phyloP scores from a whole-genome alignment of 2,797 vertebrate species.

The Eulemur coronatus region DNA sequence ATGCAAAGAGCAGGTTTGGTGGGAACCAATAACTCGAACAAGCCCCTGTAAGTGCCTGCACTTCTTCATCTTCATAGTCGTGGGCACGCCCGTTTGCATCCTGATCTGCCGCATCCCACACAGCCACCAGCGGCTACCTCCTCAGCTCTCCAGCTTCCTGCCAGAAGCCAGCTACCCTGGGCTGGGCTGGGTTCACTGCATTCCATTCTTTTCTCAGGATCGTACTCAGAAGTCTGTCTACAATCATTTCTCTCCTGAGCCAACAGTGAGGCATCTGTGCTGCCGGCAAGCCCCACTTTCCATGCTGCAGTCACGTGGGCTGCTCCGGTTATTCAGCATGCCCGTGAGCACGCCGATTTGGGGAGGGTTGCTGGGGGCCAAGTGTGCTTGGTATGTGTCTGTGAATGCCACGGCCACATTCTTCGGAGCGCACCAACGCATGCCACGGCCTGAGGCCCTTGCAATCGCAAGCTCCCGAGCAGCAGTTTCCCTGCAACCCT shows the following conservation, averaged over 20 bases:
- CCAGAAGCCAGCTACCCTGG: not conserved
- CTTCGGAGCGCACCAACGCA: constrained; percentile 82
- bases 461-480: constrained; percentile 70
- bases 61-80: too few species aligned
- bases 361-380: not conserved
- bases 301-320: not conserved
- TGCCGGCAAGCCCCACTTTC: not conserved
- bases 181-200: not conserved
- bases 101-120: accelerated
- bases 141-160: too few species aligned
- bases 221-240: not conserved
- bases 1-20: not conserved
- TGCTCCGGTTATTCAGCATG: not conserved
- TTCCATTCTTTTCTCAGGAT: not conserved
- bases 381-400: constrained; percentile 87
- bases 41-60: too few species aligned
- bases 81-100: accelerated
- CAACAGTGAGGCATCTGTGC: not conserved
- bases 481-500: constrained; percentile 74
- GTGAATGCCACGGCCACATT: constrained; percentile 88
- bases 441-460: constrained; percentile 61
- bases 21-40: not conserved
- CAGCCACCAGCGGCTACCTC: accelerated
- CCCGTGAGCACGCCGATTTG: not conserved
- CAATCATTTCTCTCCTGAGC: not conserved